Base-by-base conservation (phyloP, 2,797 vertebrate genomes). In the Poliocrania exsul region DNA sequence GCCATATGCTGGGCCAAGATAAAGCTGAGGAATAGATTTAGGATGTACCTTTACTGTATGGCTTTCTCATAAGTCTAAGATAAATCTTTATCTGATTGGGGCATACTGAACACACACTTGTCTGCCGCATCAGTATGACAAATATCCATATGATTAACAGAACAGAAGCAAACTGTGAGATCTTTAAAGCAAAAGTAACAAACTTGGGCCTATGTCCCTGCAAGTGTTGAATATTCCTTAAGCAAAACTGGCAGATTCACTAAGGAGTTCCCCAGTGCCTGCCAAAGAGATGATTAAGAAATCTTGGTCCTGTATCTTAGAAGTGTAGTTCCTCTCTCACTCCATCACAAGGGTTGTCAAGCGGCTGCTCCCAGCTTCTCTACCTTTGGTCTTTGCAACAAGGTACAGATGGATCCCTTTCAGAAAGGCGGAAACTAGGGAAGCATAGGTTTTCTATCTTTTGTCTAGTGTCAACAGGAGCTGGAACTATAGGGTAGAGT, bases 1-100 rank as follows among this genome's bases (percentile, higher is more conserved):
- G 82, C 51, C 86, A 31, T 93, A 50, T 93, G 92, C 33, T 40
- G 37, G 67, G 53, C 29, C 53, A 92, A 93, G 88, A 95, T 94
- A 97, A 95, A 88, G 28, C 26, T 67, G 64, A 88, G 66, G 37
- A 81, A 81, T 54, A 62, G 46, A 58, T 56, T 88, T 66, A 72
- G 60, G 51, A 42, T 73, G 10, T 42, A 46, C 64, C 83, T 93
- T 92, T 73, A 49, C 26, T 56, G 18, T 13, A 10, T 7, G 58
- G 16, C 19, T 90, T 81, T 86, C 73, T 80, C 44, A 4, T n/a
- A 77, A 94, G 26, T 56, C 53, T 47, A 53, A 92, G 78, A 88
- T 85, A 90, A 88, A 74, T 64, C 29, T 94, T 86, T 13, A 71
- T 54, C 78, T 73, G 81, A 53, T 3, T 25, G 26, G 31, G 35